Evolutionary conservation across 1,140 invertebrate species (phyloP).

Genomic region (Diorhabda elongata): DNA sequence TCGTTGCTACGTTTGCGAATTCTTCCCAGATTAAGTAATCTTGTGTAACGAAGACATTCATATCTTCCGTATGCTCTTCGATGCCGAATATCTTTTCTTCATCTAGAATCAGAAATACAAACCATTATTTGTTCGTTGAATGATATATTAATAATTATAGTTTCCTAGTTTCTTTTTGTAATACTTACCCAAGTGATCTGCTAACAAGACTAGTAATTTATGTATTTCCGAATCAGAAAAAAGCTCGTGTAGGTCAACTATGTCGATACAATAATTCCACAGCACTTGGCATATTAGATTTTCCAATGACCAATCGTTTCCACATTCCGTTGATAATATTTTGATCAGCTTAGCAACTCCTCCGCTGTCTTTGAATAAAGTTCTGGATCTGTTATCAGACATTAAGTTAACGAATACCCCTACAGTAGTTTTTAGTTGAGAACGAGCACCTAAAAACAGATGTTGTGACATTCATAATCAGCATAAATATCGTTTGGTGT

Average conservation of each 20-base stretch:
- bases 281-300: constrained; percentile 62
- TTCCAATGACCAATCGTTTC: constrained; percentile 59
- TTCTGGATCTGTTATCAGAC: constrained; percentile 57
- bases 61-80: constrained; percentile 39
- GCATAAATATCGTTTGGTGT: too few relatives aligned
- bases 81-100: constrained; percentile 47
- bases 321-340: constrained; percentile 53
- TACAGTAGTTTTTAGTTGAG: constrained; percentile 58
- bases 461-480: too few relatives aligned
- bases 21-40: constrained; percentile 57
- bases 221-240: constrained; percentile 53
- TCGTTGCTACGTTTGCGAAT: constrained; percentile 60
- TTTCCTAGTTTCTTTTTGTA: too few relatives aligned
- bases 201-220: constrained; percentile 53
- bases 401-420: constrained; percentile 69
- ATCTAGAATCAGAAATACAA: constrained; percentile 5
- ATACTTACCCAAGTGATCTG: constrained; percentile 53
- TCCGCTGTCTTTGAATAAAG: constrained; percentile 48
- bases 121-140: neutral
- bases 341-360: constrained; percentile 53
- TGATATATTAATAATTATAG: too few relatives aligned
- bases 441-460: constrained; percentile 51
- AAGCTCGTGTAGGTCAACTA: constrained; percentile 48
- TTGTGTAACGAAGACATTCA: constrained; percentile 39
- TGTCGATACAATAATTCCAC: constrained; percentile 69